Evolutionary conservation across 2,113 vertebrate genomes (phyloP).

Genomic region (Anguilla rostrata): DNA sequence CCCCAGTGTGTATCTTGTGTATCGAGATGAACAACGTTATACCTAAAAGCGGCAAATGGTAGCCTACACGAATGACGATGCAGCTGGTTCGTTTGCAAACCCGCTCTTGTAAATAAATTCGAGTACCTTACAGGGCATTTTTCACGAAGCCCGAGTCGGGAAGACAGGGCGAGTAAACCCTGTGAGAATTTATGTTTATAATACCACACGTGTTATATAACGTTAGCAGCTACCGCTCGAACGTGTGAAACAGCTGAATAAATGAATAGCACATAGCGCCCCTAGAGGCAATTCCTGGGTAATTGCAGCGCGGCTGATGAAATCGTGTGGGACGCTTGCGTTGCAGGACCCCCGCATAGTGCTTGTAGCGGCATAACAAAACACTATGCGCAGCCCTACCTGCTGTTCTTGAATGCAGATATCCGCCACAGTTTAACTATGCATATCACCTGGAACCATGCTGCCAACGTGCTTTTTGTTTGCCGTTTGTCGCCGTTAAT

Average conservation of each 20-base stretch:
- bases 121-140: background rate
- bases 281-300: conserved; percentile 53
- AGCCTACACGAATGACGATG: too few relatives aligned
- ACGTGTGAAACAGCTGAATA: background rate
- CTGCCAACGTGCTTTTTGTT: too few relatives aligned
- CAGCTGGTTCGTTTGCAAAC: too few relatives aligned
- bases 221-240: too few relatives aligned
- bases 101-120: background rate
- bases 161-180: background rate
- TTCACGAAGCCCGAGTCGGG: background rate
- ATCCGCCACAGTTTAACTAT: background rate
- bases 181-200: background rate
- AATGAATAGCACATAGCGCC: conserved; percentile 33
- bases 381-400: too few relatives aligned
- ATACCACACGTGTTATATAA: conserved; percentile 7
- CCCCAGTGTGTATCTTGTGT: background rate
- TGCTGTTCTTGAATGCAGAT: background rate
- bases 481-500: background rate
- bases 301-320: conserved; percentile 68
- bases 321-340: conserved; percentile 61
- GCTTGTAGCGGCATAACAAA: background rate
- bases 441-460: background rate
- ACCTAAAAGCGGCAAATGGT: background rate
- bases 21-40: background rate
- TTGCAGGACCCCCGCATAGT: background rate